Base-by-base conservation (phyloP, 2,113 vertebrate genomes). In the Guaruba guarouba region DNA sequence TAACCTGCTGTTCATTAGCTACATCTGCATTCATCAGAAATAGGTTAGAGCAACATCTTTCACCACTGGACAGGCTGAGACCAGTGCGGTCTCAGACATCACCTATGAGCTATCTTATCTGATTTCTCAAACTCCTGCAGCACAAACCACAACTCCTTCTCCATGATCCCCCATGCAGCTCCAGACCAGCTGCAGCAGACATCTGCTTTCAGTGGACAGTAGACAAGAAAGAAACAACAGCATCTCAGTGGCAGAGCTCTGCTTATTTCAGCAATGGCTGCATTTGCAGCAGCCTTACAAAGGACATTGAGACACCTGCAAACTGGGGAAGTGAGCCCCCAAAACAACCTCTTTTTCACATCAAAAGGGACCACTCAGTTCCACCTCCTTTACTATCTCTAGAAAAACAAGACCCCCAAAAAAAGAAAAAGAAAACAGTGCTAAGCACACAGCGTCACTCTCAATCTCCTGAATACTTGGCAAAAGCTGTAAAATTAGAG, bases 91-190 rank as follows among this genome's bases (percentile, higher is more conserved):
- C 46, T 71, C 78, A 76, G 29, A 18, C 6, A 22, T 35, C 37
- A 28, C 52, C 22, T 52, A 7, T 1, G 2, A 90, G 7, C 25
- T 35, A 10, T 27, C 51, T 51, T 51, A 13, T 80, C 52, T 71
- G 35, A 11, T 63, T 77, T 76, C 23, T 31, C 41, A 28, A 3
- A 6, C 37, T 76, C 15, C 28, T 57, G 37, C 23, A 35, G 14
- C 1, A 1, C 29, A 75, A 75, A 43, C 17, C 62, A 71, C 25
- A 75, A 2, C 31, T 88, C 68, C 33, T 87, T 61, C 23, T 54
- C 29, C 7, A 1, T 6, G 20, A 13, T 24, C 16, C 52, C 24
- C 37, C 0, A 1, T 18, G 52, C 24, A 54, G 1, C 31, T 76
- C 27, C 73, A 79, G 35, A 31, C 1, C 62, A 68, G 63, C 71